phyloP scores from a whole-genome alignment of 2,113 vertebrate genomes.

The Meriones unguiculatus region DNA sequence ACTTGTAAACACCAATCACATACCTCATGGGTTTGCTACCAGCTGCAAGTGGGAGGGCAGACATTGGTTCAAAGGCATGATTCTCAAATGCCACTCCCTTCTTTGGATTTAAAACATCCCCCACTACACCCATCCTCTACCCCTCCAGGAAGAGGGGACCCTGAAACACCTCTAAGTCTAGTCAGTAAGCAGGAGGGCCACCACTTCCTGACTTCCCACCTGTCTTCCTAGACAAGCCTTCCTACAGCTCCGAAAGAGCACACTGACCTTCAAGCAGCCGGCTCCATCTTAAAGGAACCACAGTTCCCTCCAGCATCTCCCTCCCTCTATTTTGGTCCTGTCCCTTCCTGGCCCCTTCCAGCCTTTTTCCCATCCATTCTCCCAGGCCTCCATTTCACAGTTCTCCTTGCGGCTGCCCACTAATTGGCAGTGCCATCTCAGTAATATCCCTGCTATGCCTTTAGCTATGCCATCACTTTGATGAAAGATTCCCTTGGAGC shows the following conservation, averaged over 20 bases:
- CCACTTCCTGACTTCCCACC: not conserved
- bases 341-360: rapidly evolving
- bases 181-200: not conserved
- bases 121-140: rapidly evolving
- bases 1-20: not conserved
- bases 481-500: constrained; percentile 57
- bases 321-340: not conserved
- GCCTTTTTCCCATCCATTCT: not conserved
- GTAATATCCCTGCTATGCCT: constrained; percentile 46
- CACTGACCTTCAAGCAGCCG: not conserved
- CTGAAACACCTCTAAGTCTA: not conserved
- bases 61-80: not conserved
- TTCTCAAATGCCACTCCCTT: not conserved
- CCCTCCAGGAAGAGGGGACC: not conserved
- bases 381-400: not conserved
- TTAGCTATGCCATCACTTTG: constrained; percentile 48
- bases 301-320: not conserved
- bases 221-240: not conserved
- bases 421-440: constrained; percentile 40
- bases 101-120: not conserved
- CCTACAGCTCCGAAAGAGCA: not conserved
- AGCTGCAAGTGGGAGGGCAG: not conserved
- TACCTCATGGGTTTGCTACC: not conserved
- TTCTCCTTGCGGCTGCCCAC: not conserved
- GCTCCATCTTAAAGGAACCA: not conserved